Evolutionary conservation across 2,888 invertebrate genomes (phyloP).

Genomic region (Mayetiola destructor): DNA sequence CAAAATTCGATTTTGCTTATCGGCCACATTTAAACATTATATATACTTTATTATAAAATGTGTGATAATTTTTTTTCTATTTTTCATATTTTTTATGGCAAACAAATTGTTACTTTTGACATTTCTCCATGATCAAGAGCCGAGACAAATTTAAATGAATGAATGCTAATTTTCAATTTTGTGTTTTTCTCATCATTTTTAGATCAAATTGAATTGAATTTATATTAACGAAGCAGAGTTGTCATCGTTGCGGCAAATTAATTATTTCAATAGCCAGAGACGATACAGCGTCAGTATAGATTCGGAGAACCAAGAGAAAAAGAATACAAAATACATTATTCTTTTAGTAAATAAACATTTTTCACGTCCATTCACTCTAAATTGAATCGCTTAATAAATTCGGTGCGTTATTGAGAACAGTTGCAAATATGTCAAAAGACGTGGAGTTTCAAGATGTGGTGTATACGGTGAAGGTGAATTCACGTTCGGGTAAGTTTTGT

Average conservation of each 20-base stretch:
- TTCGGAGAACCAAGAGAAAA: not conserved
- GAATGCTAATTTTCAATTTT: no score
- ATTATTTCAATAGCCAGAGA: not conserved
- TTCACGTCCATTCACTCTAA: not conserved
- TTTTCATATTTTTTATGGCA: no score
- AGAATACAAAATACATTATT: not conserved
- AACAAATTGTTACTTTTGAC: no score
- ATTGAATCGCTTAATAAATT: not conserved
- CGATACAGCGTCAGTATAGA: not conserved
- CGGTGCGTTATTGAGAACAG: not conserved
- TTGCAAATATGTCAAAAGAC: conserved; percentile 24
- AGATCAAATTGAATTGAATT: no score
- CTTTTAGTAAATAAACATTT: not conserved
- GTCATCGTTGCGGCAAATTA: not conserved
- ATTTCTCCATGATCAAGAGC: no score
- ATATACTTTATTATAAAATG: no score
- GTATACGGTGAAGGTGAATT: conserved; percentile 29
- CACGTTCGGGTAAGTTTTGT: conserved; percentile 27
- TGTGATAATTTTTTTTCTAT: no score
- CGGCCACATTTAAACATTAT: no score
- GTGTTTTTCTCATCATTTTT: no score
- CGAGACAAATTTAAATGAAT: no score
- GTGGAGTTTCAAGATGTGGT: conserved; percentile 35
- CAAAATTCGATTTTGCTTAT: no score
- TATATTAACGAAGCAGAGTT: not conserved